Base-by-base conservation (phyloP, 2,888 invertebrate species). In the Sarcophaga variegata region DNA sequence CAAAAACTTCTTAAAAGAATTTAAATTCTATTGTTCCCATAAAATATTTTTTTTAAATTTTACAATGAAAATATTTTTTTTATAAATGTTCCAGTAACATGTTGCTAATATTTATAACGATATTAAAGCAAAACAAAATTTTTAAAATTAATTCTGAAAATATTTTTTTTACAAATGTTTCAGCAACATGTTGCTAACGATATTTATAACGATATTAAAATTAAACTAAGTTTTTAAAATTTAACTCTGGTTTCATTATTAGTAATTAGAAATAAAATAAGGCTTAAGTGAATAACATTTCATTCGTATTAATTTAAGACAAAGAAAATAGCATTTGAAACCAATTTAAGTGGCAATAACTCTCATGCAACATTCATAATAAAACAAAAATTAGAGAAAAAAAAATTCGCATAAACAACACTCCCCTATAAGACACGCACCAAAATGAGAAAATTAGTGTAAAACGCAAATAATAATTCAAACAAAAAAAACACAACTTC, bases 401-500 rank as follows among this genome's bases (percentile, higher is more conserved):
- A 67, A 75, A 77, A 66, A 14, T 17, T 54, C 37, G 37, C 37
- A 25, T 20, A 69, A 69, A 20, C 5, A 80, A 72, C 45, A 81
- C 85, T 75, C 85, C 85, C 85, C 78, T 63, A 49, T 75, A 70
- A 59, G 77, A 78, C 85, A 85, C 81, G 81, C 85, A 81, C 81
- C 66, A 81, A 74, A 74, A 59, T 11, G 64, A 37, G 67, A 72
- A 85, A 81, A 85, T 74, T 72, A 85, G 37, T 77, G 45, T 67
- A 66, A 72, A 85, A 85, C 12, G 72, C 67, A 77, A 77, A 78
- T 67, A 64, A 79, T 45, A 47, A 54, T 78, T 63, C 8, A 45
- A 20, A 25, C 14, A 74, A 54, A 54, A 17, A 78, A 37, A 37
- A 37, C 0, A 37, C 8, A 37, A 37, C 37, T 37, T 37, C 37